Conservation (phyloP, 2,113 vertebrate genomes). For the Mus spicilegus region DNA sequence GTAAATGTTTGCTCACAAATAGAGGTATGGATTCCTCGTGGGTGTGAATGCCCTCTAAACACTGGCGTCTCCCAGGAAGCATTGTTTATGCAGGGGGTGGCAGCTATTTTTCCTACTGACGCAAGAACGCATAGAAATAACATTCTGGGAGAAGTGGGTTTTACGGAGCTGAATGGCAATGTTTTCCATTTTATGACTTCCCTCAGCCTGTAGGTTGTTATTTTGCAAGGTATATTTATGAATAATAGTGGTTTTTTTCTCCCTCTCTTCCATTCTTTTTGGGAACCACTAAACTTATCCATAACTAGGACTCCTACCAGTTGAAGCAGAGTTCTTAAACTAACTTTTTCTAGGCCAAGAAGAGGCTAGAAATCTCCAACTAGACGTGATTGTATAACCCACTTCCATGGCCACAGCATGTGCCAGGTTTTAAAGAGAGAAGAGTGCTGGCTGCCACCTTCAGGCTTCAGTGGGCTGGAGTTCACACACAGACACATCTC, state of each 20-base stretch:
- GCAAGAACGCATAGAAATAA: slow-evolving; percentile 74
- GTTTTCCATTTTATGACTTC: slow-evolving; percentile 71
- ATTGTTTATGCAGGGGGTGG: slow-evolving; percentile 35
- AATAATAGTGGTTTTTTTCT: background rate
- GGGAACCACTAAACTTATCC: slow-evolving; percentile 56
- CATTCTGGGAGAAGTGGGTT: slow-evolving; percentile 61
- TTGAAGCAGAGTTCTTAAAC: slow-evolving; percentile 69
- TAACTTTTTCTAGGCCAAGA: slow-evolving; percentile 75
- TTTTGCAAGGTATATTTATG: slow-evolving; percentile 73
- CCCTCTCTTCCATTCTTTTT: slow-evolving; percentile 60
- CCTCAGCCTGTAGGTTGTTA: slow-evolving; percentile 67
- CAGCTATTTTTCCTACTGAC: slow-evolving; percentile 61
- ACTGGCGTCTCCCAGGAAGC: slow-evolving; percentile 45
- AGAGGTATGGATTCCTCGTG: slow-evolving; percentile 60
- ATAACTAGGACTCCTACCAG: slow-evolving; percentile 66
- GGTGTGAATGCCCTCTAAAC: slow-evolving; percentile 65
- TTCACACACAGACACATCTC: background rate
- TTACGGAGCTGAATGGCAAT: slow-evolving; percentile 51
- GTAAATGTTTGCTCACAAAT: slow-evolving; percentile 76
- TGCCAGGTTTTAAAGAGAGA: slow-evolving; percentile 57
- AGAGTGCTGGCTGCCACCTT: background rate
- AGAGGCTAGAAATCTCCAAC: slow-evolving; percentile 38
- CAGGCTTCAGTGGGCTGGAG: background rate
- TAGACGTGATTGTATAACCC: background rate
- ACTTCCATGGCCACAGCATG: slow-evolving; percentile 26